phyloP scores from a whole-genome alignment of 2,113 vertebrate species.

The Crypturellus undulatus region DNA sequence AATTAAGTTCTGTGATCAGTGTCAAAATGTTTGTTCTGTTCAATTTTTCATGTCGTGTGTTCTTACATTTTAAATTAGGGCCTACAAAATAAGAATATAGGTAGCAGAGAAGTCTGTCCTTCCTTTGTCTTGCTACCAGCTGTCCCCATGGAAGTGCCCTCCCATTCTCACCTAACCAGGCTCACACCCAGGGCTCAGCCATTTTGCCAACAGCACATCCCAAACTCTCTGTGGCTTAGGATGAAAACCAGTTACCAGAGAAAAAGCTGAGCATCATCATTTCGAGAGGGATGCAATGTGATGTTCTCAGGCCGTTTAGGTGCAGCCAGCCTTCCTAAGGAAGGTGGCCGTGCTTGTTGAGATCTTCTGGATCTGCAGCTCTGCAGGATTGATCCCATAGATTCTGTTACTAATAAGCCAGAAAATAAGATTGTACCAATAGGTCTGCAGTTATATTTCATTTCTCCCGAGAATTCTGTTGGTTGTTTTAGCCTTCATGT shows the following conservation, averaged over 20 bases:
- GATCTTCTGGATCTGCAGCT: neutral
- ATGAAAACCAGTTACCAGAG: neutral
- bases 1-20: neutral
- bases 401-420: neutral
- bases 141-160: neutral
- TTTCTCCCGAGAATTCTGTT: neutral
- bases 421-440: neutral
- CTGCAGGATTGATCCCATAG: neutral
- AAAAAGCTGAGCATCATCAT: neutral
- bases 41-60: accelerated
- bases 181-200: neutral
- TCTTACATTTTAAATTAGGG: neutral
- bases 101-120: neutral
- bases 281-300: neutral
- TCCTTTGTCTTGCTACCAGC: neutral
- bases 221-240: neutral
- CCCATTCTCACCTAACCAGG: neutral
- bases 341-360: neutral
- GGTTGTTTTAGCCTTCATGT: neutral
- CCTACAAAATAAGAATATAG: neutral
- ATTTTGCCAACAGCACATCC: neutral
- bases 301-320: neutral
- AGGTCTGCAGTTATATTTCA: neutral
- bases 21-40: neutral
- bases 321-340: neutral